Evolutionary conservation across 1,140 invertebrate species (phyloP).

Genomic region (Helicoverpa armigera): DNA sequence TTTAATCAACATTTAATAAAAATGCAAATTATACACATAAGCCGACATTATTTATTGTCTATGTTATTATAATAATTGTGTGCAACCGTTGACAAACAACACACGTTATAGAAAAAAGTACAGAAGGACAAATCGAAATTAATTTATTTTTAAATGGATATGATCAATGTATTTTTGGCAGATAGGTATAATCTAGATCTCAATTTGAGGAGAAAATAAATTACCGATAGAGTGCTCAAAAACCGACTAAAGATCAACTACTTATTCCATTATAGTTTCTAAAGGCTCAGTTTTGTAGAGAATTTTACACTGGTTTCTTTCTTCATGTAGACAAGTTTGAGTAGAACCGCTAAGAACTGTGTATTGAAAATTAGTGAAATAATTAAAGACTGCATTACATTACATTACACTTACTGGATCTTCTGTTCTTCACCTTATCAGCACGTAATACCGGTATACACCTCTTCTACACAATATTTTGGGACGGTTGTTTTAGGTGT

Average conservation of each 20-base stretch:
- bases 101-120: not conserved
- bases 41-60: constrained; percentile 38
- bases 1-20: constrained; percentile 41
- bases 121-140: not conserved
- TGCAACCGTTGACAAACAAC: constrained; percentile 30
- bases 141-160: no score
- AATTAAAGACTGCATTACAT: no score
- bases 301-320: not conserved
- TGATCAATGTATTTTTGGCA: no score
- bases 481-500: constrained; percentile 9
- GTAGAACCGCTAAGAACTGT: no score
- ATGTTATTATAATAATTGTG: constrained; percentile 22
- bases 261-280: not conserved
- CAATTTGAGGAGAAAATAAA: no score
- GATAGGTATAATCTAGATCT: no score
- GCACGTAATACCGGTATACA: not conserved
- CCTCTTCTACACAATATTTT: constrained; percentile 2
- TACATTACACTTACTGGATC: not conserved
- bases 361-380: no score
- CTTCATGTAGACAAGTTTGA: no score
- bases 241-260: no score
- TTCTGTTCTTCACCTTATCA: not conserved
- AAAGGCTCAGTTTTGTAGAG: not conserved
- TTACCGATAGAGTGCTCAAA: no score
- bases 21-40: constrained; percentile 29